Conservation (phyloP, 2,888 invertebrate species). For the Acrobeloides nanus region DNA sequence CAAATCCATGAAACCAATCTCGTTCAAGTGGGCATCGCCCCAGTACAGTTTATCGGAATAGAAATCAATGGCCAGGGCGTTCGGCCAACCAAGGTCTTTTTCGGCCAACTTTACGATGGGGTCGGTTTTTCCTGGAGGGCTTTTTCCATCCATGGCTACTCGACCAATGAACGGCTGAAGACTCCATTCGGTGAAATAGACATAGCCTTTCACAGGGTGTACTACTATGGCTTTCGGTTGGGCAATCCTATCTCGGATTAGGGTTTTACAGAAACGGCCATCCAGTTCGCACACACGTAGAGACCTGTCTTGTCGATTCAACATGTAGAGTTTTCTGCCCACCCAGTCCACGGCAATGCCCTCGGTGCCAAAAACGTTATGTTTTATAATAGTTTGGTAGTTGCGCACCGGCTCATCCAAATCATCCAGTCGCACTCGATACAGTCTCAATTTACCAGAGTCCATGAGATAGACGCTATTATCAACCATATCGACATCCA, state of each 20-base stretch:
- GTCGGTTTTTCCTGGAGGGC: slow-evolving; percentile 23
- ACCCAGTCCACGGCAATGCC: slow-evolving; percentile 95
- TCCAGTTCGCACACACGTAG: slow-evolving; percentile 88
- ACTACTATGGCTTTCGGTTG: slow-evolving; percentile 90
- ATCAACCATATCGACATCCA: slow-evolving; percentile 81
- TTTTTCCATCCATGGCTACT: slow-evolving; percentile 88
- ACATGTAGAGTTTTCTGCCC: slow-evolving; percentile 87
- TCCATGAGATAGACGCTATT: slow-evolving; percentile 88
- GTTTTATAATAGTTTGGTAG: slow-evolving; percentile 76
- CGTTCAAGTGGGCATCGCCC: slow-evolving; percentile 96
- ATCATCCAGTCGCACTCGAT: slow-evolving; percentile 41
- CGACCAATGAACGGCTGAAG: slow-evolving; percentile 85
- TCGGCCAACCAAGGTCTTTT: slow-evolving; percentile 94
- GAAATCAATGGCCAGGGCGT: slow-evolving; percentile 90
- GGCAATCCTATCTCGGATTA: slow-evolving; percentile 72
- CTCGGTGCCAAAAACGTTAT: slow-evolving; percentile 91
- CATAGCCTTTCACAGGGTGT: slow-evolving; percentile 69
- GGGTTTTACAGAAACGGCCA: slow-evolving; percentile 73
- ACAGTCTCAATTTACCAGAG: slow-evolving; percentile 60
- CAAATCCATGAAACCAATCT: slow-evolving; percentile 77
- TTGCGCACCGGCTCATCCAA: slow-evolving; percentile 50
- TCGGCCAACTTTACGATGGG: slow-evolving; percentile 82
- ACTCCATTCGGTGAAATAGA: slow-evolving; percentile 89
- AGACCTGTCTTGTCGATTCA: slow-evolving; percentile 87
- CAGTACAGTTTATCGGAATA: slow-evolving; percentile 84